Conservation (phyloP, 2,888 invertebrate species). For the Lasioglossum pauxillum region DNA sequence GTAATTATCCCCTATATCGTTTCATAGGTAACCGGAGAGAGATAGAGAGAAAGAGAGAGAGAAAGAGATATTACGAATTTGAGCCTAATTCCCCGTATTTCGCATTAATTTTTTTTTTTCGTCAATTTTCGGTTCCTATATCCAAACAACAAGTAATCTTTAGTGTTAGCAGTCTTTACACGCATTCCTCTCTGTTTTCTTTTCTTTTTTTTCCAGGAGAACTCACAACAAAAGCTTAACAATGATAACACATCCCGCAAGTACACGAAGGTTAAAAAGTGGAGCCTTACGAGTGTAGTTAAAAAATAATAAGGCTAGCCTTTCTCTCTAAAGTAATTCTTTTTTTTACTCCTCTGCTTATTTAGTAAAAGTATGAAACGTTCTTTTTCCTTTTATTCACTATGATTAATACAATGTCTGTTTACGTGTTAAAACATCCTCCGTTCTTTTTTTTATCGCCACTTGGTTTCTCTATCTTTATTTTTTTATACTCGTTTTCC, state of each 20-base stretch:
- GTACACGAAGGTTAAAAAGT: constrained; percentile 75
- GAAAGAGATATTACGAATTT: constrained; percentile 56
- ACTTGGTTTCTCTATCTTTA: constrained; percentile 22
- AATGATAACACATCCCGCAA: constrained; percentile 77
- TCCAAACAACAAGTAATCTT: constrained; percentile 75
- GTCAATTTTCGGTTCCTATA: constrained; percentile 65
- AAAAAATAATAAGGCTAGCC: constrained; percentile 68
- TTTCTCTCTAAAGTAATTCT: constrained; percentile 53
- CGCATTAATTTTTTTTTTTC: constrained; percentile 38
- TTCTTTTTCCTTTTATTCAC: constrained; percentile 56
- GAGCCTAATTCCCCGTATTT: constrained; percentile 61
- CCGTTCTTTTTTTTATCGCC: background rate
- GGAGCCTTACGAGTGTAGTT: constrained; percentile 65
- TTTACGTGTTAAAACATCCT: constrained; percentile 57
- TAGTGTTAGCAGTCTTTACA: constrained; percentile 75
- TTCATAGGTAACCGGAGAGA: constrained; percentile 69
- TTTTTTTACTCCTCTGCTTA: constrained; percentile 52
- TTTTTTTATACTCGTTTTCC: constrained; percentile 19
- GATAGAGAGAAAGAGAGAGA: background rate
- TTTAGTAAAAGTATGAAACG: constrained; percentile 65
- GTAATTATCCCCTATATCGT: constrained; percentile 62
- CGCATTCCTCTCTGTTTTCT: constrained; percentile 68
- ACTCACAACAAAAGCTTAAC: constrained; percentile 72
- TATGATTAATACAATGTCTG: constrained; percentile 63
- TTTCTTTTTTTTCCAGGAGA: constrained; percentile 43